These are phyloP conservation scores for Urocyon cinereoargenteus DNA, from an alignment of 2,797 vertebrate genomes.

Conservation along the genomic window DNA sequence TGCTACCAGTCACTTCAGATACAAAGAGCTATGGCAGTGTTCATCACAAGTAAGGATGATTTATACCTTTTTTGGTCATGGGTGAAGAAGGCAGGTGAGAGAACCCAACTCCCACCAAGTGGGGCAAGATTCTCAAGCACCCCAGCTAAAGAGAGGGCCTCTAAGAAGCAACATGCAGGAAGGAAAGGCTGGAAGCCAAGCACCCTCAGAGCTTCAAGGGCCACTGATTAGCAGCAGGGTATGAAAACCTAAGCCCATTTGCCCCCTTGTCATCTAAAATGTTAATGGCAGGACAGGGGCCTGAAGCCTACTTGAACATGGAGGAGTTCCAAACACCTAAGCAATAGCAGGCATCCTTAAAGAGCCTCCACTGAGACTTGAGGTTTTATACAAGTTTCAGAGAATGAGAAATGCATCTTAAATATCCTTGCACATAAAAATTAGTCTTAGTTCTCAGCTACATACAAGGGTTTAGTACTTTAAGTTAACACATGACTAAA, in stretches of 20 bases:
- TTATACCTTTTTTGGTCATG: neutral
- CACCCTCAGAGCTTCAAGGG: neutral
- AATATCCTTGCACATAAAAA: conserved; percentile 9
- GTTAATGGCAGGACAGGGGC: neutral
- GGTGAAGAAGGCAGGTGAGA: neutral
- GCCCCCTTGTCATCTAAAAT: neutral
- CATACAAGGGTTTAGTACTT: neutral
- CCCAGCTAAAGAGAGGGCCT: too few species aligned
- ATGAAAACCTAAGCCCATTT: neutral
- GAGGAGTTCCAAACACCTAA: neutral
- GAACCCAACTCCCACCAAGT: neutral
- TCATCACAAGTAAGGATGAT: neutral
- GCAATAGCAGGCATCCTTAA: neutral
- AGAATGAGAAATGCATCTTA: neutral
- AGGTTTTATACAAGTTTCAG: neutral
- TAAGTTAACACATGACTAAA: neutral
- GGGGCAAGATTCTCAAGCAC: neutral
- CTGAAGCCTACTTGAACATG: neutral
- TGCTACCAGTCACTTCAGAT: neutral
- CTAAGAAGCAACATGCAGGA: neutral
- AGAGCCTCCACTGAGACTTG: neutral
- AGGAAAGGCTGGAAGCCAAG: neutral
- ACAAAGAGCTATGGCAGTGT: neutral
- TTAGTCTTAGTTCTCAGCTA: neutral
- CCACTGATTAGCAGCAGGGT: neutral